phyloP scores from a whole-genome alignment of 2,113 vertebrate genomes.

The Baryphthengus martii region DNA sequence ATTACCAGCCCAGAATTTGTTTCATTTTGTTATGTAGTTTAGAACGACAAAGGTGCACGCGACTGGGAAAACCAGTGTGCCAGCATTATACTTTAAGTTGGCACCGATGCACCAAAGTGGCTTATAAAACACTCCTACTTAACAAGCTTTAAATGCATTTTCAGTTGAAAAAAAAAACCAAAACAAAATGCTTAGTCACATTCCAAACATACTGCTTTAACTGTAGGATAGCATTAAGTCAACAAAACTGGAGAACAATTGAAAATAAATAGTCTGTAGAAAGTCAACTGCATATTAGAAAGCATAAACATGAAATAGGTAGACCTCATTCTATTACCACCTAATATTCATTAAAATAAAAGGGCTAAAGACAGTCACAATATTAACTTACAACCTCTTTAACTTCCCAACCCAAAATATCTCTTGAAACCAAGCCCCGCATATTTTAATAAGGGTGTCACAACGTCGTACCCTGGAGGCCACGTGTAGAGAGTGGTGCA shows the following conservation, averaged over 20 bases:
- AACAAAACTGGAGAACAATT: background rate
- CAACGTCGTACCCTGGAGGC: background rate
- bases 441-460: constrained; percentile 7
- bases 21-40: background rate
- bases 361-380: background rate
- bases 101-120: background rate
- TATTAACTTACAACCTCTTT: background rate
- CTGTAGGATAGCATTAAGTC: background rate
- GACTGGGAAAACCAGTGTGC: background rate
- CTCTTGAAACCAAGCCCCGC: background rate
- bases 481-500: background rate
- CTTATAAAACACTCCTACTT: background rate
- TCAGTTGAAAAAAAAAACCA: background rate
- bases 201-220: background rate
- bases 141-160: background rate
- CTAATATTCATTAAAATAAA: background rate
- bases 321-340: background rate
- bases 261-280: background rate
- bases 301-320: background rate
- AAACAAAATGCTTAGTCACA: background rate
- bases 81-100: background rate
- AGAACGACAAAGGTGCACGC: background rate
- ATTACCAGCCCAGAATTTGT: background rate
- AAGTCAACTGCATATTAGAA: background rate
- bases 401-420: background rate